Evolutionary conservation across 2,797 vertebrate genomes (phyloP).

Genomic region (Graptemys geographica): DNA sequence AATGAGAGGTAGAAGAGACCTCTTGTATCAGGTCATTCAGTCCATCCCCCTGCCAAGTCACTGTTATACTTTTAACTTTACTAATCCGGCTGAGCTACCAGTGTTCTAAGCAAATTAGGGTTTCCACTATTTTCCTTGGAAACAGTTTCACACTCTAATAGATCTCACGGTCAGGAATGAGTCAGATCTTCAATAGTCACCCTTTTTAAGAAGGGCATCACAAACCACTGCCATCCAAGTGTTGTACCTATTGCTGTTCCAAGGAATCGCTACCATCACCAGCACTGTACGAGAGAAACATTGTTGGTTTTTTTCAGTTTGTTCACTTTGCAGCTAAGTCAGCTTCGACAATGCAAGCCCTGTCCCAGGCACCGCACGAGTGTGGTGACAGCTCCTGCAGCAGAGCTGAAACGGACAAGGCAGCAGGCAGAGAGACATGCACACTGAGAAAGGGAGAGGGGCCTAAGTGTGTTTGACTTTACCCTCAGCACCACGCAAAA

Average conservation of each 20-base stretch:
- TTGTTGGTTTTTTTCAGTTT: neutral
- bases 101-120: constrained; percentile 54
- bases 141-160: neutral
- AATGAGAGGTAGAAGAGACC: neutral
- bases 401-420: neutral
- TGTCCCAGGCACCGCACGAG: neutral
- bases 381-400: neutral
- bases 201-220: neutral
- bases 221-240: neutral
- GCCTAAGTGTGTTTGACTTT: neutral
- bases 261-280: constrained; percentile 24
- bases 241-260: neutral
- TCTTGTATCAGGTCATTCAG: neutral
- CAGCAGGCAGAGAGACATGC: too few species aligned
- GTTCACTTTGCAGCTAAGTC: neutral
- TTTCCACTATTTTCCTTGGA: neutral
- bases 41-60: neutral
- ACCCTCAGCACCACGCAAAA: neutral
- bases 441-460: neutral
- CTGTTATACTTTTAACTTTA: constrained; percentile 21
- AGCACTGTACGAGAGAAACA: neutral
- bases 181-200: neutral
- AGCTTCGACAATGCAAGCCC: neutral
- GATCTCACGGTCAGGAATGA: constrained; percentile 38
- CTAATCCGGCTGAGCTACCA: neutral